Evolutionary conservation across 2,113 vertebrate genomes (phyloP).

Genomic region (Psilopsiagon aurifrons): DNA sequence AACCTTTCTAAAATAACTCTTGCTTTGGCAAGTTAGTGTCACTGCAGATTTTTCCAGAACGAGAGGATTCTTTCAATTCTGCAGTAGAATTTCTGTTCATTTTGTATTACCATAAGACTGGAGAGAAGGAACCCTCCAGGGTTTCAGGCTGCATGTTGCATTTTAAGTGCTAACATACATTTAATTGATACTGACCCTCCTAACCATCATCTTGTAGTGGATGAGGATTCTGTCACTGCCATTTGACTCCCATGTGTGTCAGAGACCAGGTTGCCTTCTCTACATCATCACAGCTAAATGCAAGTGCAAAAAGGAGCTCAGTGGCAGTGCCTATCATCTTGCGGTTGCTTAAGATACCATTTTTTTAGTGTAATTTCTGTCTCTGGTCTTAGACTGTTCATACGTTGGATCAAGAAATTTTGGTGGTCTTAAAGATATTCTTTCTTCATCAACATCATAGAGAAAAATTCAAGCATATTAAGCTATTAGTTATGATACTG

Average conservation of each 20-base stretch:
- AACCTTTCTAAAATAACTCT: conserved; percentile 26
- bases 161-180: background rate
- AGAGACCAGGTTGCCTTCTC: background rate
- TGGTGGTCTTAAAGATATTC: background rate
- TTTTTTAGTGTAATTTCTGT: background rate
- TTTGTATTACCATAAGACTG: background rate
- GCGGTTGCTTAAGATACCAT: background rate
- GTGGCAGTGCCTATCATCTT: background rate
- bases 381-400: background rate
- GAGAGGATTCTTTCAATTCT: conserved; percentile 24
- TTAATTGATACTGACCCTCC: conserved; percentile 1
- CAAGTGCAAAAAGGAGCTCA: background rate
- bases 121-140: background rate
- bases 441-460: background rate
- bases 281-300: background rate
- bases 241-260: background rate
- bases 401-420: background rate
- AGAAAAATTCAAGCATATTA: background rate
- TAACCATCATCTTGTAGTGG: background rate
- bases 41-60: background rate
- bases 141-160: background rate
- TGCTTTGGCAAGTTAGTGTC: conserved; percentile 25
- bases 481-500: background rate
- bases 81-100: background rate
- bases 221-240: background rate